These are phyloP conservation scores for Calliopum simillimum DNA, from an alignment of 2,888 invertebrate genomes.

Conservation along the genomic window DNA sequence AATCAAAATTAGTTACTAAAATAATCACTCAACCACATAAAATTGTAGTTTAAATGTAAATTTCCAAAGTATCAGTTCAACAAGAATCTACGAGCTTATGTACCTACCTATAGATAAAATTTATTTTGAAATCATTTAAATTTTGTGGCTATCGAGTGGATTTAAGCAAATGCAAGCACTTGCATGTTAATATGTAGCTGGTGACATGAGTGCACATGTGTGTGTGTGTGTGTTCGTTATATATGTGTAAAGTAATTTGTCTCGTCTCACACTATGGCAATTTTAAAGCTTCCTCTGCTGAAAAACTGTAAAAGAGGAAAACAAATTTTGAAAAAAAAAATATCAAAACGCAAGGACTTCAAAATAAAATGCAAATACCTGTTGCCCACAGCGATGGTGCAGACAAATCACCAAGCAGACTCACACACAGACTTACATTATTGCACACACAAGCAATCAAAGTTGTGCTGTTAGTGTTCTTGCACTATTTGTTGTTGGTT, in stretches of 20 bases:
- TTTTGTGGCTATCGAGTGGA: not conserved
- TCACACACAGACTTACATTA: slow-evolving; percentile 14
- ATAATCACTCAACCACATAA: too few species aligned
- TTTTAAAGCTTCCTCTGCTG: slow-evolving; percentile 15
- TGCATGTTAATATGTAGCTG: not conserved
- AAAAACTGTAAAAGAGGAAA: not conserved
- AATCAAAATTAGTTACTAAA: too few species aligned
- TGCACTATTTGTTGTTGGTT: too few species aligned
- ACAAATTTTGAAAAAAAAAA: not conserved
- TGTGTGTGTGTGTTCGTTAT: slow-evolving; percentile 1
- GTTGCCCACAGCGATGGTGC: slow-evolving; percentile 28
- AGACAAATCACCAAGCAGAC: slow-evolving; percentile 32
- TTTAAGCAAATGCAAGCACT: slow-evolving; percentile 4
- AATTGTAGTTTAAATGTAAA: too few species aligned
- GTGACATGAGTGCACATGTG: not conserved
- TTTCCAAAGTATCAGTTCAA: too few species aligned
- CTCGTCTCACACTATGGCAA: slow-evolving; percentile 14
- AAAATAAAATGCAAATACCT: slow-evolving; percentile 36
- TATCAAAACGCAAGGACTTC: not conserved
- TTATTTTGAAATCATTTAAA: not conserved
- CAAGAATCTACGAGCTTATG: too few species aligned
- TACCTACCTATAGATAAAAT: not conserved
- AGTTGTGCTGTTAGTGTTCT: slow-evolving; percentile 24
- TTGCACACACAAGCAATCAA: slow-evolving; percentile 28
- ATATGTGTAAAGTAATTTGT: slow-evolving; percentile 22